Evolutionary conservation across 1,140 invertebrate species (phyloP).

Genomic region (Nymphalis io): DNA sequence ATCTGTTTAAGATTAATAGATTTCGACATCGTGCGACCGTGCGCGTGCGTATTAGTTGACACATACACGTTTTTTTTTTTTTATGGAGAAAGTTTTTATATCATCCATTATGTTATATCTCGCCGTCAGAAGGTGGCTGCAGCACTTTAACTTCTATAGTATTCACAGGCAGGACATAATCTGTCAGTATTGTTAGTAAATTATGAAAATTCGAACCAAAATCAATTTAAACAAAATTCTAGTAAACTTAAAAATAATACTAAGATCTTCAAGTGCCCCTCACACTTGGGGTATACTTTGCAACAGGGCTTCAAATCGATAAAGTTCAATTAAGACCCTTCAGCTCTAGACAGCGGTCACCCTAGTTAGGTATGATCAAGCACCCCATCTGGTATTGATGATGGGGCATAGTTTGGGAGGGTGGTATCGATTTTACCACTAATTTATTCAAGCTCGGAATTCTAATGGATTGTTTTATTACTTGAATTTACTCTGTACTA

Average conservation of each 20-base stretch:
- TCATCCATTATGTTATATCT: no score
- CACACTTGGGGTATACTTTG: constrained; percentile 12
- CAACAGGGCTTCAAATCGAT: constrained; percentile 33
- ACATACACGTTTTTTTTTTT: no score
- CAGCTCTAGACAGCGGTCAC: constrained; percentile 37
- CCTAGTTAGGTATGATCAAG: constrained; percentile 30
- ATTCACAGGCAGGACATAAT: no score
- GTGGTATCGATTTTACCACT: constrained; percentile 31
- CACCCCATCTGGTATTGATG: constrained; percentile 33
- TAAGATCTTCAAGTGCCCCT: background rate
- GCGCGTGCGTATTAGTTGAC: no score
- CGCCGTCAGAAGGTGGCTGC: no score
- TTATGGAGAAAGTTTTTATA: no score
- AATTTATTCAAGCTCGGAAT: constrained; percentile 2
- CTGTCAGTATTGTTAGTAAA: no score
- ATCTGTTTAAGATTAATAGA: background rate
- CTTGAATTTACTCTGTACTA: background rate
- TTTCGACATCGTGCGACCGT: background rate
- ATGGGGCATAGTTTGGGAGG: constrained; percentile 29
- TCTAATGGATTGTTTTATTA: constrained; percentile 4
- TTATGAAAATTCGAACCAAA: no score
- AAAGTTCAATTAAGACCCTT: constrained; percentile 38
- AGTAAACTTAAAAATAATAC: constrained; percentile 11
- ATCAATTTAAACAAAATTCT: background rate
- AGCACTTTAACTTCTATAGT: no score